These are phyloP conservation scores for Drosophila nigritarsus DNA, from an alignment of 2,888 invertebrate species.

Conservation along the genomic window DNA sequence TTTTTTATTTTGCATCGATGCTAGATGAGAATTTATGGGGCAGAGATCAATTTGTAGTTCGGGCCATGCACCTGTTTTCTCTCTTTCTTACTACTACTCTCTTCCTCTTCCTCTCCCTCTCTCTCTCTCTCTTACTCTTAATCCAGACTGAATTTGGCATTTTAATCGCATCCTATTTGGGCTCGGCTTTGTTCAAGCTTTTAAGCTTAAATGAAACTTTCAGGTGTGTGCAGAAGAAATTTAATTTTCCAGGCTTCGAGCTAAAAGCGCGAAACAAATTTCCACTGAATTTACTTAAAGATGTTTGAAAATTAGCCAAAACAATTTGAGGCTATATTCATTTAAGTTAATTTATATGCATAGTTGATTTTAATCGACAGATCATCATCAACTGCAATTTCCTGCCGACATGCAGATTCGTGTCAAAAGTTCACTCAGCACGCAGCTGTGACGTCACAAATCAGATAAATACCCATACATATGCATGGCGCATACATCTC, in stretches of 20 bases:
- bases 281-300: not conserved
- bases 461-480: conserved; percentile 3
- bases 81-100: conserved; percentile 4
- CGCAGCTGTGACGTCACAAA: conserved; percentile 50
- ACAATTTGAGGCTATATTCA: not conserved
- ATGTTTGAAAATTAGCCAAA: not conserved
- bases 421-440: not conserved
- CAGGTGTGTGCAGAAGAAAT: not conserved
- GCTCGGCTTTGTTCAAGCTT: not conserved
- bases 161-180: not conserved
- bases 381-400: not conserved
- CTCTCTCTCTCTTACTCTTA: not conserved
- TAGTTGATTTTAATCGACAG: not conserved
- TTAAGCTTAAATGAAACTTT: not conserved
- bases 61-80: not conserved
- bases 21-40: conserved; percentile 37
- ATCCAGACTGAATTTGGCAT: not conserved
- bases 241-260: not conserved
- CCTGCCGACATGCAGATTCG: not conserved
- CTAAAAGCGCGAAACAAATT: not conserved
- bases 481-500: not conserved
- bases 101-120: not conserved
- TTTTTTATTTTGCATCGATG: conserved; percentile 10
- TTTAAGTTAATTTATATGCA: not conserved
- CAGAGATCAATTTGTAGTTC: conserved; percentile 35